Conservation (phyloP, 2,797 vertebrate species). For the Harpagifer antarcticus region DNA sequence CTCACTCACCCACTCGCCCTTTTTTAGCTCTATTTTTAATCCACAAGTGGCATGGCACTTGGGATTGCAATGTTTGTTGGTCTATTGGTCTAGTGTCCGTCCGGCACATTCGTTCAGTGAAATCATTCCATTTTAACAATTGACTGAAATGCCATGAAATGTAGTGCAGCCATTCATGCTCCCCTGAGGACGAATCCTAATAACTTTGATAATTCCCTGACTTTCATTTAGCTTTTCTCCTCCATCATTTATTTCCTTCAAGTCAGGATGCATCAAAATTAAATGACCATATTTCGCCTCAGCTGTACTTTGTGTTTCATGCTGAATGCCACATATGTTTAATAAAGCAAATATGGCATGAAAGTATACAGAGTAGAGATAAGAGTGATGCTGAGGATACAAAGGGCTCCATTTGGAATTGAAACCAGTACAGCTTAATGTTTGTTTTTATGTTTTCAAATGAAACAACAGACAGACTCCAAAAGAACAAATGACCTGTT, state of each 20-base stretch:
- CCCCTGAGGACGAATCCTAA: constrained; percentile 44
- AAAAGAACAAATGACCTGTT: background rate
- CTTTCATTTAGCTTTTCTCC: constrained; percentile 45
- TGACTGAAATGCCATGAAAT: constrained; percentile 42
- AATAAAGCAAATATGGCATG: background rate
- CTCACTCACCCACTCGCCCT: constrained; percentile 22
- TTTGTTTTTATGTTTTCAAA: background rate
- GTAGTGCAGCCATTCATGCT: constrained; percentile 21
- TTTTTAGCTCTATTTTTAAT: constrained; percentile 45
- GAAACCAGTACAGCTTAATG: background rate
- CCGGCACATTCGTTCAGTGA: constrained; percentile 26
- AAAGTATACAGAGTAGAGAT: background rate
- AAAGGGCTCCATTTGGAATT: background rate
- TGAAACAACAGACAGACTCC: constrained; percentile 8
- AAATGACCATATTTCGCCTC: background rate
- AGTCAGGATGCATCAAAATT: constrained; percentile 8
- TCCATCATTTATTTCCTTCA: constrained; percentile 38
- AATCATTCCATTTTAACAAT: constrained; percentile 49
- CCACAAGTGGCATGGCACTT: constrained; percentile 22
- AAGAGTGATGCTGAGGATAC: background rate
- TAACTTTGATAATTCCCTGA: constrained; percentile 39
- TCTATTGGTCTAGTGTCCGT: constrained; percentile 33
- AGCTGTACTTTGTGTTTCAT: background rate
- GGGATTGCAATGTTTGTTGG: constrained; percentile 43
- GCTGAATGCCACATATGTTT: no score